Evolutionary conservation across 30 jellyfish, hydroid and myxozoan species (phyloP).

Genomic region (Turritopsis dohrnii): DNA sequence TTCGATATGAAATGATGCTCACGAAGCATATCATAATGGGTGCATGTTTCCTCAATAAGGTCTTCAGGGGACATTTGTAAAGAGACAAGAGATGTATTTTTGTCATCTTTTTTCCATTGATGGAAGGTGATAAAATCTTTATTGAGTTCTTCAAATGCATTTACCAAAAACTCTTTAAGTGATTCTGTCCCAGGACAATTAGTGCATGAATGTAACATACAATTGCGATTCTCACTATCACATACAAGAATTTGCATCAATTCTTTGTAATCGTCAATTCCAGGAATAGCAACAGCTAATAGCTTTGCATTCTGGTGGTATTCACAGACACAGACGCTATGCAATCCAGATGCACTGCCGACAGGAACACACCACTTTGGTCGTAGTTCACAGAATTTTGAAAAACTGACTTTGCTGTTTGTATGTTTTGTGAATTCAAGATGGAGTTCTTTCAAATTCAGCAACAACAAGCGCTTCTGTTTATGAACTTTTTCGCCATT

Average conservation of each 20-base stretch:
- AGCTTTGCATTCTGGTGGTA: slow-evolving; percentile 1
- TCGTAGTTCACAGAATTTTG: background rate
- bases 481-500: slow-evolving; percentile 15
- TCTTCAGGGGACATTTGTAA: background rate
- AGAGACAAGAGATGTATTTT: background rate
- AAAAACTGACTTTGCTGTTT: background rate
- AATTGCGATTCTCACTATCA: background rate
- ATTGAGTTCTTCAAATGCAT: too few species aligned
- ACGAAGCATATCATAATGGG: background rate
- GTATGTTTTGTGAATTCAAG: slow-evolving; percentile 5
- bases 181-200: too few species aligned
- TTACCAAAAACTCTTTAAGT: too few species aligned
- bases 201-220: background rate
- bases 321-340: background rate
- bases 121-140: too few species aligned
- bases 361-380: background rate
- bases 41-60: background rate
- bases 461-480: slow-evolving; percentile 13
- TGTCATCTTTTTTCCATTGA: too few species aligned
- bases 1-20: slow-evolving; percentile 27
- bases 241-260: background rate
- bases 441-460: slow-evolving; percentile 27
- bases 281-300: background rate
- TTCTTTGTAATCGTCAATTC: background rate
- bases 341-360: background rate